phyloP scores from a whole-genome alignment of 2,797 vertebrate genomes.

The Thalassophryne amazonica region DNA sequence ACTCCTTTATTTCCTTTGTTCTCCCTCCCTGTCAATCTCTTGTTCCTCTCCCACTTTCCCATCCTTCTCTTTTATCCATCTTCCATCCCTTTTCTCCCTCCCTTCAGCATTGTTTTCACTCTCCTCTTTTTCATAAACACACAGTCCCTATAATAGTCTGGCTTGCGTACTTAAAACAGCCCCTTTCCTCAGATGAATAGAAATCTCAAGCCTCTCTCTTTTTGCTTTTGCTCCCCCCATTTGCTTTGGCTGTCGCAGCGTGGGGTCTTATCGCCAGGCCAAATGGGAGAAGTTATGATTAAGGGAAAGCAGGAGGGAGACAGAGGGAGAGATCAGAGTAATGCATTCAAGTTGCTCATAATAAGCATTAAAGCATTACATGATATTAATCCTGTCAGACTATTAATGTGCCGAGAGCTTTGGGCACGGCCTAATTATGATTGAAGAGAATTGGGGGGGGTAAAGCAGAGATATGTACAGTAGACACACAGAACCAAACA shows the following conservation, averaged over 20 bases:
- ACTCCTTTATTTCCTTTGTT: not conserved
- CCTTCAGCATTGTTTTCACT: slow-evolving; percentile 7
- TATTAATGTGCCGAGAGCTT: slow-evolving; percentile 89
- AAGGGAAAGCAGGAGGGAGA: slow-evolving; percentile 72
- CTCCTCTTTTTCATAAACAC: slow-evolving; percentile 72
- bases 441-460: slow-evolving; percentile 75
- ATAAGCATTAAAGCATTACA: slow-evolving; percentile 99
- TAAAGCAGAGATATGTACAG: slow-evolving; percentile 55
- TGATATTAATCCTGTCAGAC: slow-evolving; percentile 98
- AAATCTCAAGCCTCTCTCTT: slow-evolving; percentile 91
- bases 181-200: slow-evolving; percentile 82
- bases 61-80: not conserved
- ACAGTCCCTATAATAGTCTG: slow-evolving; percentile 82
- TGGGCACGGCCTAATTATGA: slow-evolving; percentile 91
- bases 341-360: slow-evolving; percentile 95
- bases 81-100: slow-evolving; percentile 2
- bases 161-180: slow-evolving; percentile 77
- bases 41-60: not conserved
- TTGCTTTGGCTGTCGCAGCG: slow-evolving; percentile 89
- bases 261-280: slow-evolving; percentile 88
- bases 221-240: slow-evolving; percentile 75
- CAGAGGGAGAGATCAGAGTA: slow-evolving; percentile 91
- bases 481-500: slow-evolving; percentile 28
- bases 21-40: not conserved
- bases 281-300: slow-evolving; percentile 96